Conservation (phyloP, 2,888 invertebrate species). For the Cantharis rufa region DNA sequence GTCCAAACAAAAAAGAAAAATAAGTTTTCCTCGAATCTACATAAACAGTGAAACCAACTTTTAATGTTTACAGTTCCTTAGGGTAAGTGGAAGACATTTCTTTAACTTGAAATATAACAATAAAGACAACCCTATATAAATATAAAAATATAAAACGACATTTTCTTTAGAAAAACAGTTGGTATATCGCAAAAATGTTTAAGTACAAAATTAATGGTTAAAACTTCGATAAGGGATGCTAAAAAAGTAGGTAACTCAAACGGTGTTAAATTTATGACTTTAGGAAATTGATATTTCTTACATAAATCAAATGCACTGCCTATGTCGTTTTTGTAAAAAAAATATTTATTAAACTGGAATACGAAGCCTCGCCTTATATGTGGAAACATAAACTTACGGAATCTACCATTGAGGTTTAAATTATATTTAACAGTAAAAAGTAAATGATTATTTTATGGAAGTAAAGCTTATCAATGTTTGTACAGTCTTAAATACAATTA, state of each 20-base stretch:
- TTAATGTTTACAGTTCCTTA: neutral
- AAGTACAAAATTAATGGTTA: neutral
- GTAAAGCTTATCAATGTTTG: neutral
- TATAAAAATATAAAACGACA: neutral
- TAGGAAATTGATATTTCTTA: constrained; percentile 3
- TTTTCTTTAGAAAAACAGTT: neutral
- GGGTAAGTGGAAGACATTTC: neutral
- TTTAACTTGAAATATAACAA: neutral
- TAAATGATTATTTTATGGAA: neutral
- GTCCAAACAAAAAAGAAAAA: neutral
- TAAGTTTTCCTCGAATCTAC: neutral
- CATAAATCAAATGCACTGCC: constrained; percentile 3
- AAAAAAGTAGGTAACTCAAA: neutral
- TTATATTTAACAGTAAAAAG: neutral
- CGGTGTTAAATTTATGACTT: constrained; percentile 2
- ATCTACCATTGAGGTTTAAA: neutral
- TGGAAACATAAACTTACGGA: neutral
- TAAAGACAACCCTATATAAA: neutral
- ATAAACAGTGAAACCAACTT: neutral
- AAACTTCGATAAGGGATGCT: neutral
- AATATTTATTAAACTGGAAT: neutral
- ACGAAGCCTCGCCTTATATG: neutral
- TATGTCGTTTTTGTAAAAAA: neutral
- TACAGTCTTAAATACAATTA: neutral
- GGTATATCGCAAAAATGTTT: neutral